Evolutionary conservation across 2,888 invertebrate genomes (phyloP), one percentile per base, ranked within the genome.

Genomic region (Melanostoma scalare): DNA sequence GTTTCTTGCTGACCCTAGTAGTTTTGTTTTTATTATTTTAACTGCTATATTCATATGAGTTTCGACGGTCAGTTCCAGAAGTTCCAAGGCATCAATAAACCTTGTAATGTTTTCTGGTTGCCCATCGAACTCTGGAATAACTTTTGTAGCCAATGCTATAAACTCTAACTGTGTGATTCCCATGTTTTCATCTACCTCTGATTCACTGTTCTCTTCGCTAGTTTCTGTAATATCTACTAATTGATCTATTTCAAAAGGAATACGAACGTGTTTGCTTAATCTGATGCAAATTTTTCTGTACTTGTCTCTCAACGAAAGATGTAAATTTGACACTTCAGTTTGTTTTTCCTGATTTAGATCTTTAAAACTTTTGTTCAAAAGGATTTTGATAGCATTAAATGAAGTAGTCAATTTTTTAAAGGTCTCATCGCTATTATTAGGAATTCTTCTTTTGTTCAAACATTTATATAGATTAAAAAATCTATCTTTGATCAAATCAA

Each of bases 241-340:
- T 53, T 53, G 6, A 10, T 53, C 53, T 53, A 53, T 30, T 53
- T 53, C 36, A 53, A 53, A 53, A 53, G 53, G n/a, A 53, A 53
- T 53, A 30, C 6, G 36, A 33, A 53, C 8, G 4, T 52, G 33
- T 52, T 52, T 52, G n/a, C 6, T 6, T 1, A 53, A 6, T 10
- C 53, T 35, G 5, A 10, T 53, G 53, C 53, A 53, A 10, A 53
- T 53, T 53, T 53, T 35, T n/a, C 6, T 36, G 53, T 6, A 53
- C 6, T 53, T 53, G 5, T 53, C 53, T 35, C 53, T 53, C 6
- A 53, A 35, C 2, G 3, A 3, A 36, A 53, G 6, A 10, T 53
- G 6, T 3, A 53, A 53, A 53, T 53, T 53, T 35, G n/a, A 35
- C n/a, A n/a, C 20, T 52, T n/a, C 6, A 20, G 9, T 35, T 52